Evolutionary conservation across 2,888 invertebrate species (phyloP).

Genomic region (Patella ulyssiponensis): DNA sequence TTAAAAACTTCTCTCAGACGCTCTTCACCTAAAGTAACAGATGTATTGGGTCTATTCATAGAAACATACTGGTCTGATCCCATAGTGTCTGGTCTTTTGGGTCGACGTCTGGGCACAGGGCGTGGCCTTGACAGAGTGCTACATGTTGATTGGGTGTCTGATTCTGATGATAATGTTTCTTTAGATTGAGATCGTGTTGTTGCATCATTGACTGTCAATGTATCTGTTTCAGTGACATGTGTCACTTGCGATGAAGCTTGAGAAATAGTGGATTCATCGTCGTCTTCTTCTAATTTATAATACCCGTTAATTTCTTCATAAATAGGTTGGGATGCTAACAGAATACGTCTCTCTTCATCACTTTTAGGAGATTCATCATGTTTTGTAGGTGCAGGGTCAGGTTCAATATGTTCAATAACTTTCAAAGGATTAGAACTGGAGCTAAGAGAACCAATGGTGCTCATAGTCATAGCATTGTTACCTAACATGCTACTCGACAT

Average conservation of each 20-base stretch:
- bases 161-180: slow-evolving; percentile 40
- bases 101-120: slow-evolving; percentile 56
- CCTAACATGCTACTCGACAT: background rate
- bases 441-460: background rate
- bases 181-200: slow-evolving; percentile 37
- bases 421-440: background rate
- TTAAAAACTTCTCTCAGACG: slow-evolving; percentile 56
- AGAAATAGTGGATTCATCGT: slow-evolving; percentile 15
- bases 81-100: slow-evolving; percentile 48
- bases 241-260: slow-evolving; percentile 15
- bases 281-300: slow-evolving; percentile 18
- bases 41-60: slow-evolving; percentile 61
- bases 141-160: slow-evolving; percentile 49
- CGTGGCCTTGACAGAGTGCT: slow-evolving; percentile 57
- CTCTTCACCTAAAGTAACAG: slow-evolving; percentile 55
- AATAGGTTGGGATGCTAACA: slow-evolving; percentile 62
- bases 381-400: slow-evolving; percentile 11
- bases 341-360: slow-evolving; percentile 48
- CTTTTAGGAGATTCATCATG: slow-evolving; percentile 31
- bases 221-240: slow-evolving; percentile 25
- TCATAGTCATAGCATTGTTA: background rate
- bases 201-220: slow-evolving; percentile 34
- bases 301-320: slow-evolving; percentile 64
- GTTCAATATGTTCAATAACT: background rate
- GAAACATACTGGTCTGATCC: slow-evolving; percentile 63